Evolutionary conservation across 2,888 invertebrate genomes (phyloP).

Genomic region (Thymelicus sylvestris): DNA sequence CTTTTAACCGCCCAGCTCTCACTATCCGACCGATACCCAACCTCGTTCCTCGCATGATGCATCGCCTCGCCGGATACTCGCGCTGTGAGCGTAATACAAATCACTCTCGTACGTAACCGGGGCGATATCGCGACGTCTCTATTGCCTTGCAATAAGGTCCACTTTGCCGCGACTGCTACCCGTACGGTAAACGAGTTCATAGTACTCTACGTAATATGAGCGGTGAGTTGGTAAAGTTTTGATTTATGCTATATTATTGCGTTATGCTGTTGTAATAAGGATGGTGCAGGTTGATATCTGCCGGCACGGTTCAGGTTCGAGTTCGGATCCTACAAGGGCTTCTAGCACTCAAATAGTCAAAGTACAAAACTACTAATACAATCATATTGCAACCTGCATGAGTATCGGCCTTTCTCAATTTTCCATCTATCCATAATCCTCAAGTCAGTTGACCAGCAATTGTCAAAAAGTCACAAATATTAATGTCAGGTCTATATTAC

Average conservation of each 20-base stretch:
- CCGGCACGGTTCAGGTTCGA: background rate
- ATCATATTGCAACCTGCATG: too few relatives aligned
- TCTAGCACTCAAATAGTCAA: background rate
- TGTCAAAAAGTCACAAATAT: too few relatives aligned
- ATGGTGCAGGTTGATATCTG: background rate
- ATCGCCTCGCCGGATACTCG: constrained; percentile 29
- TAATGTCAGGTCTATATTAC: too few relatives aligned
- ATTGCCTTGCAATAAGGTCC: background rate
- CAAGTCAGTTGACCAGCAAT: too few relatives aligned
- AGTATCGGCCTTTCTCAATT: too few relatives aligned
- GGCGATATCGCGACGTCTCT: background rate
- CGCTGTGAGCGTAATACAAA: constrained; percentile 33
- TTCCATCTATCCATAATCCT: too few relatives aligned
- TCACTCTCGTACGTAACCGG: constrained; percentile 13
- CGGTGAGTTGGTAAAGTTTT: constrained; percentile 27
- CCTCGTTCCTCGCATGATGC: constrained; percentile 30
- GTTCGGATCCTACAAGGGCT: background rate
- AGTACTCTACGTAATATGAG: constrained; percentile 31
- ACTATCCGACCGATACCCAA: constrained; percentile 12
- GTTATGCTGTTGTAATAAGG: background rate
- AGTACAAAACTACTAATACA: too few relatives aligned
- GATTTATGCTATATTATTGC: constrained; percentile 24
- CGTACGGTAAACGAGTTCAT: constrained; percentile 30
- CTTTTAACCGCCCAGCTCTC: background rate
- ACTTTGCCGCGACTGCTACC: background rate